Evolutionary conservation across 2,888 invertebrate species (phyloP), one percentile per base, ranked within the genome.

Genomic region (Aphrophora alni): DNA sequence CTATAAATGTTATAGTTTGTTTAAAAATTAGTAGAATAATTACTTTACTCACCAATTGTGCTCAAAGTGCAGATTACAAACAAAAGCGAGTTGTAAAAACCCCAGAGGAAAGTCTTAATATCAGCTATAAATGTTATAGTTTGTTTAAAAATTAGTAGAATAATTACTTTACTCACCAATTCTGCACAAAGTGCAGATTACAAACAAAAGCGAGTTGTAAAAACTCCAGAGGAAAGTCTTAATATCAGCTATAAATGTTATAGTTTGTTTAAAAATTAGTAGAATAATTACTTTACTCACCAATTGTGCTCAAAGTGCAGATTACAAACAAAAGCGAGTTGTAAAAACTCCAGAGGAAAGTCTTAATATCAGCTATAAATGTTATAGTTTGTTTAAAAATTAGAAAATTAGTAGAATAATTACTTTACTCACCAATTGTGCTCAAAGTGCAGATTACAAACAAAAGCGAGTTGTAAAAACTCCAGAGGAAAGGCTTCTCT

Each of bases 301-400:
- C n/a, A 85, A 97, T 95, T 7, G 97, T 97, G 87, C 96, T 97
- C 87, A 96, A 95, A 77, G 97, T 96, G 21, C 97, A 97, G 85
- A 97, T 94, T 4, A 96, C 94, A 88, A 97, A 97, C 89, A 97
- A 97, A 87, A 97, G 93, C 0, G 97, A 94, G 88, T 97, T 97
- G 88, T 96, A 97, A 88, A 95, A 97, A 86, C 95, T 95, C 97
- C 97, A 97, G 86, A 91, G 92, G 81, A 91, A 90, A 0, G n/a
- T n/a, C n/a, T n/a, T n/a, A n/a, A n/a, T n/a, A n/a, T n/a, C n/a
- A n/a, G n/a, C n/a, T n/a, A n/a, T n/a, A n/a, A n/a, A n/a, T n/a
- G n/a, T n/a, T n/a, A n/a, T n/a, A n/a, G n/a, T n/a, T n/a, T n/a
- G n/a, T n/a, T n/a, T n/a, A n/a, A n/a, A n/a, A n/a, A n/a, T n/a